Evolutionary conservation across 2,888 invertebrate genomes (phyloP).

Genomic region (Heliconius erato): DNA sequence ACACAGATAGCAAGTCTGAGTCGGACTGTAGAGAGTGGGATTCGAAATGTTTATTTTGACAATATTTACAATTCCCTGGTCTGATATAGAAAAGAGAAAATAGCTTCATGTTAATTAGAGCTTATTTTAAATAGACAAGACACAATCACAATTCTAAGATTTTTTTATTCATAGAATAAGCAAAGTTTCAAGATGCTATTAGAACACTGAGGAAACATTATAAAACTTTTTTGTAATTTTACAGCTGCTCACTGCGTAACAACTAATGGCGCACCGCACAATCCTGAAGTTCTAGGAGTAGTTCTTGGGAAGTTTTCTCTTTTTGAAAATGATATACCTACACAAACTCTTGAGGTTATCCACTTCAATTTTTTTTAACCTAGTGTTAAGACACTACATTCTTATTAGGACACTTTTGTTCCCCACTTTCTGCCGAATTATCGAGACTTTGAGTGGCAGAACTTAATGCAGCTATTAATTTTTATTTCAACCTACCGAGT

Average conservation of each 20-base stretch:
- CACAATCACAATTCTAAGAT: neutral
- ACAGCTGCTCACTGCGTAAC: slow-evolving; percentile 41
- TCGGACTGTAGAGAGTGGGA: no score
- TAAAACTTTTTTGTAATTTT: neutral
- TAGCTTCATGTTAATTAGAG: neutral
- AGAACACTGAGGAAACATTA: neutral
- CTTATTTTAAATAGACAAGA: neutral
- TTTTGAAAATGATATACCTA: slow-evolving; percentile 27
- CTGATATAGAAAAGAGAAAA: neutral
- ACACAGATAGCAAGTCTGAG: no score
- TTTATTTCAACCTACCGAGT: no score
- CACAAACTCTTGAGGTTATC: slow-evolving; percentile 20
- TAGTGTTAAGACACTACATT: no score
- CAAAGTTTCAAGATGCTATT: neutral
- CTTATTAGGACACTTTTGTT: no score
- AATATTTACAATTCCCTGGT: neutral
- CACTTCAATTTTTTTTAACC: neutral
- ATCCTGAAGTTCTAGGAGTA: slow-evolving; percentile 36
- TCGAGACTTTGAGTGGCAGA: no score
- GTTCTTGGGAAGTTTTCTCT: slow-evolving; percentile 40
- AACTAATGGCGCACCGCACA: slow-evolving; percentile 20
- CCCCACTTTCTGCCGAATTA: no score
- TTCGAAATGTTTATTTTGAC: no score
- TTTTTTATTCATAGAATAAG: no score
- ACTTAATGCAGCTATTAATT: no score